Evolutionary conservation across 2,797 vertebrate species (phyloP).

Genomic region (Rhadinocentrus ornatus): DNA sequence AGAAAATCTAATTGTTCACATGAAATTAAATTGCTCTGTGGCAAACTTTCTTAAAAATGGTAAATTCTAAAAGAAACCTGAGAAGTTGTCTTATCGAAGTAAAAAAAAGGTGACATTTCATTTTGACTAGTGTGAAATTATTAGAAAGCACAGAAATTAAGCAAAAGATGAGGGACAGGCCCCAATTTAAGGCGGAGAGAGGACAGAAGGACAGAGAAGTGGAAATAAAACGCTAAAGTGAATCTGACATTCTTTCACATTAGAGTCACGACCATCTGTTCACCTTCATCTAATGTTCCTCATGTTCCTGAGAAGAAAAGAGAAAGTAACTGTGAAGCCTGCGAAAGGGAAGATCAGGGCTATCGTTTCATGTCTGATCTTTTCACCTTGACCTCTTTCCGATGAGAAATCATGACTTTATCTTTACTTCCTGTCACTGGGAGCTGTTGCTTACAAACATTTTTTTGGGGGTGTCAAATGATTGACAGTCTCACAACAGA

Average conservation of each 20-base stretch:
- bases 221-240: constrained; percentile 8
- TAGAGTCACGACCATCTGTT: constrained; percentile 42
- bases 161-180: not conserved
- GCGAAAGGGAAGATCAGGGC: not conserved
- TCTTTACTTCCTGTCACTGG: not conserved
- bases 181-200: not conserved
- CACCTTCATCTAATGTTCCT: constrained; percentile 26
- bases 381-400: not conserved
- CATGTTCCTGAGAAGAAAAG: not conserved
- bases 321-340: not conserved
- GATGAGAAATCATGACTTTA: not conserved
- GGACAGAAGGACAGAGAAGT: constrained; percentile 8
- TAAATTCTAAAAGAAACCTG: too few relatives aligned
- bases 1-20: too few relatives aligned
- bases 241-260: constrained; percentile 33
- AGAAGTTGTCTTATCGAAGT: not conserved
- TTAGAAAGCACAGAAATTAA: not conserved
- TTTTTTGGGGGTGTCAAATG: too few relatives aligned
- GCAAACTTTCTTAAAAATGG: not conserved
- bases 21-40: too few relatives aligned
- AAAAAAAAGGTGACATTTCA: not conserved
- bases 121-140: not conserved
- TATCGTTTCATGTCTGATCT: not conserved
- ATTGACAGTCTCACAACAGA: not conserved
- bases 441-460: not conserved